Base-by-base conservation (phyloP, 2,113 vertebrate genomes). In the Trichechus manatus region DNA sequence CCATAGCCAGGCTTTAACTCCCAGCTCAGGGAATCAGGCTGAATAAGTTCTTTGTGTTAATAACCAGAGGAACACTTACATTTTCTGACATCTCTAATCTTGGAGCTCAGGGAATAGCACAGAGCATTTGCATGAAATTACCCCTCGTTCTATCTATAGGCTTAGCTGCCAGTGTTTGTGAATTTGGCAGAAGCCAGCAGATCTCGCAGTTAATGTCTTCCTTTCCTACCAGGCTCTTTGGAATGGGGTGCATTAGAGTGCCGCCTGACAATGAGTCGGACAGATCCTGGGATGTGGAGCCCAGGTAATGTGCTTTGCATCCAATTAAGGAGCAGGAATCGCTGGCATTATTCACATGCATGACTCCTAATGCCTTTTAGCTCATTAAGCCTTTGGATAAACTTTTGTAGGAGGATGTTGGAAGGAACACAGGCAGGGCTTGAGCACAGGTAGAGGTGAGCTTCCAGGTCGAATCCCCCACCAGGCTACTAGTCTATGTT, bases 41-140 rank as follows among this genome's bases (percentile, higher is more conserved):
- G 98, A 98, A 98, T 98, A 97, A 95, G 96, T 98, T 98, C 98
- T 98, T 97, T 91, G 95, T 98, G 97, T 97, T 98, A 98, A 98
- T 98, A 98, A 98, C 97, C 92, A 98, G 98, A 99, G 97, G 97
- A 98, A 94, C 98, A 97, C 98, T 98, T 98, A 98, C 96, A 96
- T 98, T 98, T 98, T 97, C 97, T 98, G 97, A 99, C 98, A 98
- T 98, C 97, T 97, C 95, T 98, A 98, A 98, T 98, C 98, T 97
- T 95, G 95, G 97, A 97, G 98, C 98, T 98, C 97, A 96, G 98
- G 98, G 98, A 98, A 96, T 86, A 81, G 89, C 98, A 95, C 82
- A 95, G 98, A 98, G 96, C 97, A 98, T 99, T 99, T 99, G 98
- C 98, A 98, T 99, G 98, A 99, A 99, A 99, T 99, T 99, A 98